Evolutionary conservation across 1,140 invertebrate species (phyloP).

Genomic region (Tetragonula clypearis): DNA sequence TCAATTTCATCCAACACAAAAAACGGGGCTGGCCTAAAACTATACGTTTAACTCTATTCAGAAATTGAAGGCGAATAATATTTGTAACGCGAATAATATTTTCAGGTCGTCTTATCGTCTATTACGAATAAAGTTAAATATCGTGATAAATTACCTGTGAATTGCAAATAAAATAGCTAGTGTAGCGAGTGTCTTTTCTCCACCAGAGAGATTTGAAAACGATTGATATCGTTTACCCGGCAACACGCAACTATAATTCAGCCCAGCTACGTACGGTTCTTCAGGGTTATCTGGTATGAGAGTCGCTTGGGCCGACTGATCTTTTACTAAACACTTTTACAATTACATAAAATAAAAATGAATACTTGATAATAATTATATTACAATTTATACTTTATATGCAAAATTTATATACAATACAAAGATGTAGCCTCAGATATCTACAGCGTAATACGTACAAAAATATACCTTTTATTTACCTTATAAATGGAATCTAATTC

Average conservation of each 20-base stretch:
- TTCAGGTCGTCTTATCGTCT: background rate
- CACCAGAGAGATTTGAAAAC: conserved; percentile 98
- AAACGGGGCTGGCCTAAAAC: conserved; percentile 98
- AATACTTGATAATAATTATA: too few species aligned
- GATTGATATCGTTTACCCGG: conserved; percentile 98
- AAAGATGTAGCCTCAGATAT: too few species aligned
- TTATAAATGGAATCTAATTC: conserved; percentile 98
- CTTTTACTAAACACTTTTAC: conserved; percentile 27
- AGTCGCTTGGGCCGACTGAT: conserved; percentile 98
- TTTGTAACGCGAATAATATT: background rate
- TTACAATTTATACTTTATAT: background rate
- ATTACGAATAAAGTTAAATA: too few species aligned
- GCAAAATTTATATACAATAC: too few species aligned
- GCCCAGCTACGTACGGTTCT: conserved; percentile 98
- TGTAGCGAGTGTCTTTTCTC: conserved; percentile 99
- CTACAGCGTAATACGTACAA: background rate
- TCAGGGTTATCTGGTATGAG: conserved; percentile 97
- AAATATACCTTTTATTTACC: conserved; percentile 80
- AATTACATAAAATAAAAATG: background rate
- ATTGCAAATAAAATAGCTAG: conserved; percentile 98
- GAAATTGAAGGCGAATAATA: background rate
- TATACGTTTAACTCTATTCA: conserved; percentile 69
- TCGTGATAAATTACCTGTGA: conserved; percentile 86
- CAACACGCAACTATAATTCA: conserved; percentile 99
- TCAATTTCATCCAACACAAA: conserved; percentile 99